These are phyloP conservation scores for Dicerorhinus sumatrensis DNA, from an alignment of 2,113 vertebrate genomes.

Conservation along the genomic window DNA sequence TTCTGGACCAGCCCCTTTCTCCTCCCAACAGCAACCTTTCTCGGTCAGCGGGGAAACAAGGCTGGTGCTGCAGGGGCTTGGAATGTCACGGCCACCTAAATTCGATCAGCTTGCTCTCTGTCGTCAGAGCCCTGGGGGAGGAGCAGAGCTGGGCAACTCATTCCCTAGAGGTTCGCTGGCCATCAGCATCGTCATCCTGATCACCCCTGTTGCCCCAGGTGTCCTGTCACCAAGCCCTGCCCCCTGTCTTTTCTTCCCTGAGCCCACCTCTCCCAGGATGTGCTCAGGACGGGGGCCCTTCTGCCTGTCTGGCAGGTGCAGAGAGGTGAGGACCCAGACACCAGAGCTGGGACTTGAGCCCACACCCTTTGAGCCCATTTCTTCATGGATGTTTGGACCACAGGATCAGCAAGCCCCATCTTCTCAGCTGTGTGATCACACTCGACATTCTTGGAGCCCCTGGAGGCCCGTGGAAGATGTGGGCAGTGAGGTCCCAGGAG, in stretches of 20 bases:
- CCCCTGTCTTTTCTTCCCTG: not conserved
- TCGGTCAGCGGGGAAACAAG: not conserved
- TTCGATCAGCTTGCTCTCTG: fast-evolving
- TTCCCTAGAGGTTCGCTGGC: not conserved
- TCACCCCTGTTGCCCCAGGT: not conserved
- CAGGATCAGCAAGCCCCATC: not conserved
- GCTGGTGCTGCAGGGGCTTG: not conserved
- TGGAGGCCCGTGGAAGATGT: not conserved
- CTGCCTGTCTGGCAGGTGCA: not conserved
- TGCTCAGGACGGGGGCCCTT: not conserved
- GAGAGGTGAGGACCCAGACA: not conserved
- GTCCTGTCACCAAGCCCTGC: too few relatives aligned
- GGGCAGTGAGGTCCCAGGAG: not conserved
- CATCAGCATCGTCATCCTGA: fast-evolving
- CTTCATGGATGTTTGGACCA: fast-evolving
- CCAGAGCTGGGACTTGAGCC: not conserved
- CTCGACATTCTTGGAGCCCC: not conserved
- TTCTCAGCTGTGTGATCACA: fast-evolving
- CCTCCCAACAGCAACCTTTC: not conserved
- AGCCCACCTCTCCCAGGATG: not conserved
- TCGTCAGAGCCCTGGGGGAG: not conserved
- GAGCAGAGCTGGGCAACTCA: not conserved
- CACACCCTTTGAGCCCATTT: not conserved
- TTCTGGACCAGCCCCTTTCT: not conserved
- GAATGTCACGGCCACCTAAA: not conserved